These are phyloP conservation scores for Hemithea aestivaria DNA, from an alignment of 2,888 invertebrate genomes.

Conservation along the genomic window DNA sequence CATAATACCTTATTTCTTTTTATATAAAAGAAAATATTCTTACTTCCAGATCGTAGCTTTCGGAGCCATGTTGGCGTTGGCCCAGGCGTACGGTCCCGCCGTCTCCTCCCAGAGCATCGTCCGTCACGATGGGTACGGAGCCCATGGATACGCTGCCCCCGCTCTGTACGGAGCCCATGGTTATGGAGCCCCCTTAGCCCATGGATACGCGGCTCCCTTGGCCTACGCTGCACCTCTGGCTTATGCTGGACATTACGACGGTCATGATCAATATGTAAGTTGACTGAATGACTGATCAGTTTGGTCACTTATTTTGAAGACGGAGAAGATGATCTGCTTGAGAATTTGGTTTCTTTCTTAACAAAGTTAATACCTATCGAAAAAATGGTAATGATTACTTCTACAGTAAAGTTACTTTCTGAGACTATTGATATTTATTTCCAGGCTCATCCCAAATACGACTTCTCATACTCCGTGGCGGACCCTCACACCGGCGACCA, in stretches of 20 bases:
- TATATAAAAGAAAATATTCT: too few species aligned
- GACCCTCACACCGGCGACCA: slow-evolving; percentile 79
- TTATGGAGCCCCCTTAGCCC: slow-evolving; percentile 32
- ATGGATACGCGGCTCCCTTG: slow-evolving; percentile 22
- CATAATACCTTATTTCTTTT: too few species aligned
- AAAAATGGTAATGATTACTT: too few species aligned
- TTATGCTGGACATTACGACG: slow-evolving; percentile 35
- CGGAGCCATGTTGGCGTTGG: slow-evolving; percentile 57
- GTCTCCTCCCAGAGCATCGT: slow-evolving; percentile 60
- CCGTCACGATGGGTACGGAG: slow-evolving; percentile 46
- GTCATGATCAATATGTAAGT: slow-evolving; percentile 39
- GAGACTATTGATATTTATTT: slow-evolving; percentile 4
- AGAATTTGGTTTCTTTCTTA: too few species aligned
- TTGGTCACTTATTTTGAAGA: too few species aligned
- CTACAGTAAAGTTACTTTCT: too few species aligned
- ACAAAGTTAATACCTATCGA: too few species aligned
- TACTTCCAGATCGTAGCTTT: slow-evolving; percentile 59
- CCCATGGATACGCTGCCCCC: slow-evolving; percentile 28
- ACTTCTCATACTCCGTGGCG: slow-evolving; percentile 74
- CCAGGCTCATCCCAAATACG: slow-evolving; percentile 63
- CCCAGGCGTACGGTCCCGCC: slow-evolving; percentile 56
- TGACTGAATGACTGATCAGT: too few species aligned
- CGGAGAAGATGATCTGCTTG: too few species aligned
- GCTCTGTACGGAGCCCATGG: too few species aligned
- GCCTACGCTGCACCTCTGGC: slow-evolving; percentile 40